These are phyloP conservation scores for Chrysodeixis includens DNA, from an alignment of 2,888 invertebrate genomes.

Conservation along the genomic window DNA sequence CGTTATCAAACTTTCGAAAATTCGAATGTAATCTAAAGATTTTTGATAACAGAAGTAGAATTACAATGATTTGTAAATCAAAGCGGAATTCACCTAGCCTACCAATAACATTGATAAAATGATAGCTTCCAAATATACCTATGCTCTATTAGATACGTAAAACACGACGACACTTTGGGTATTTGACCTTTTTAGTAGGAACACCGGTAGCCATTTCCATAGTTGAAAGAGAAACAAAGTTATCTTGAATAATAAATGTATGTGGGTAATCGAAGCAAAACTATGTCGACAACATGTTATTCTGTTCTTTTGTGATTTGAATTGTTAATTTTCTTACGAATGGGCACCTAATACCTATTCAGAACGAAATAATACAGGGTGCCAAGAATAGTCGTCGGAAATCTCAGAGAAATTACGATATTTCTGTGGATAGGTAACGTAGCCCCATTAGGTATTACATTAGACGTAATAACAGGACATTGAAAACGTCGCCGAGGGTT, in stretches of 20 bases:
- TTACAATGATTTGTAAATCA: no score
- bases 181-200: slow-evolving; percentile 12
- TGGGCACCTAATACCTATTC: no score
- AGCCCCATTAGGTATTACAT: background rate
- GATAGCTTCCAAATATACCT: background rate
- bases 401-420: background rate
- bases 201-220: background rate
- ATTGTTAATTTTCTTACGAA: slow-evolving; percentile 8
- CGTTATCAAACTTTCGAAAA: no score
- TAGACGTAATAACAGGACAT: background rate
- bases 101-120: no score
- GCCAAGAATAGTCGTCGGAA: background rate
- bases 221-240: background rate
- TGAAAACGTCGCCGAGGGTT: slow-evolving; percentile 13
- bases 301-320: background rate
- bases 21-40: no score
- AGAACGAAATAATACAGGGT: background rate
- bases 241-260: background rate
- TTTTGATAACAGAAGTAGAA: no score
- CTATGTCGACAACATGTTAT: background rate
- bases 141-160: background rate
- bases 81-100: no score
- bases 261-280: background rate
- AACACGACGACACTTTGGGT: background rate
- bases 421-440: background rate